phyloP scores from a whole-genome alignment of 2,797 vertebrate genomes.

The Tympanoctomys barrerae region DNA sequence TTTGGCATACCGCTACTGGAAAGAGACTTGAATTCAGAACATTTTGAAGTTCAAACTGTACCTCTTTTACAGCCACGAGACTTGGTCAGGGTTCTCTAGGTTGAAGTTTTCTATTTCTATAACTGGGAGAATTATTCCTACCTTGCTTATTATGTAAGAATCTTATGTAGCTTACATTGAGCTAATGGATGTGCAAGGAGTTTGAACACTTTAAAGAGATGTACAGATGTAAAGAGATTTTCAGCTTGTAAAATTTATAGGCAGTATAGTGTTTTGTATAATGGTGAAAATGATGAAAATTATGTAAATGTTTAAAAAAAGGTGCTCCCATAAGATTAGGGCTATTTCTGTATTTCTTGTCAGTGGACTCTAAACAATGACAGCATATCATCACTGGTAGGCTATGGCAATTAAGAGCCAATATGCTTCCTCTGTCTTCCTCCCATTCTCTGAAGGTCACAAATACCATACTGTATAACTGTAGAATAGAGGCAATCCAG shows the following conservation, averaged over 20 bases:
- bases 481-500: neutral
- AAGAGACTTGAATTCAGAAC: neutral
- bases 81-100: neutral
- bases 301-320: conserved; percentile 29
- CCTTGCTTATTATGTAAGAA: neutral
- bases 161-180: neutral
- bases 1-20: neutral
- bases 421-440: neutral
- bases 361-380: neutral
- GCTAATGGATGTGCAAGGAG: neutral
- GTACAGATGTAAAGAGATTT: neutral
- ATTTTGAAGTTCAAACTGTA: neutral
- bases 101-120: neutral
- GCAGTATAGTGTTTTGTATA: neutral
- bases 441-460: neutral
- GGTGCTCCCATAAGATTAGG: neutral
- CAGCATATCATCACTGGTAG: neutral
- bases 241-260: neutral
- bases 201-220: conserved; percentile 19
- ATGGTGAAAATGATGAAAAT: conserved; percentile 40
- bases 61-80: neutral
- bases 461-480: neutral
- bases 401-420: neutral
- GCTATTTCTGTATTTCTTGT: neutral
- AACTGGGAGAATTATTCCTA: neutral